phyloP scores from a whole-genome alignment of 1,140 invertebrate species.

The Tetragonula clypearis region DNA sequence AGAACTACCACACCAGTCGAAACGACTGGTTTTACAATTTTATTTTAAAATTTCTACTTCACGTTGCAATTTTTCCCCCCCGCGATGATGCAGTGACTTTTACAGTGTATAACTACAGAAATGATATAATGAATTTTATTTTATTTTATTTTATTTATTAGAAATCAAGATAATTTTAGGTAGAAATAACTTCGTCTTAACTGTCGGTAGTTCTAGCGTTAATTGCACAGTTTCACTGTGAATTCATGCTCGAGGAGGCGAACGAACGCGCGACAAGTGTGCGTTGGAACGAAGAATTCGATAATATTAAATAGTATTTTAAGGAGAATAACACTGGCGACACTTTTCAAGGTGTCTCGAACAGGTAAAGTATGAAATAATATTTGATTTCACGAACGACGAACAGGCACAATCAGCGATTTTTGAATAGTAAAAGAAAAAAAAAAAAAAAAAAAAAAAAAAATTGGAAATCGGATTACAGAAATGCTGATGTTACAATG shows the following conservation, averaged over 20 bases:
- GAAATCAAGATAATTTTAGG: too few species aligned
- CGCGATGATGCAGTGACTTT: too few species aligned
- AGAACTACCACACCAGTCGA: too few species aligned
- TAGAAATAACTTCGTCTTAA: too few species aligned
- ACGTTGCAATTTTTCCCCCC: too few species aligned
- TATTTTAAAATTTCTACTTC: too few species aligned
- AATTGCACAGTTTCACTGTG: too few species aligned
- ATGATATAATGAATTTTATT: too few species aligned
- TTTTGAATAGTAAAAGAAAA: not conserved
- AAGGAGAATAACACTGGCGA: constrained; percentile 49
- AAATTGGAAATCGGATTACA: not conserved
- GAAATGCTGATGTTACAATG: not conserved
- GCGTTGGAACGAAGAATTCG: constrained; percentile 61
- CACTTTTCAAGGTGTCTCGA: constrained; percentile 3
- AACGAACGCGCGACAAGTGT: constrained; percentile 49
- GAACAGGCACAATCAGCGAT: not conserved
- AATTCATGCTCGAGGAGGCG: constrained; percentile 23
- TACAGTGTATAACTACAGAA: too few species aligned
- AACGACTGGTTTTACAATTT: too few species aligned
- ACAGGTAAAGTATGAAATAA: constrained; percentile 24
- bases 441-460: not conserved
- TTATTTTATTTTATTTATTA: too few species aligned
- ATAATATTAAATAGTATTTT: constrained; percentile 60
- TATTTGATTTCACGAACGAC: constrained; percentile 33
- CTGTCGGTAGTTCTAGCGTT: too few species aligned